Evolutionary conservation across 2,113 vertebrate genomes (phyloP).

Genomic region (Peromyscus maniculatus): DNA sequence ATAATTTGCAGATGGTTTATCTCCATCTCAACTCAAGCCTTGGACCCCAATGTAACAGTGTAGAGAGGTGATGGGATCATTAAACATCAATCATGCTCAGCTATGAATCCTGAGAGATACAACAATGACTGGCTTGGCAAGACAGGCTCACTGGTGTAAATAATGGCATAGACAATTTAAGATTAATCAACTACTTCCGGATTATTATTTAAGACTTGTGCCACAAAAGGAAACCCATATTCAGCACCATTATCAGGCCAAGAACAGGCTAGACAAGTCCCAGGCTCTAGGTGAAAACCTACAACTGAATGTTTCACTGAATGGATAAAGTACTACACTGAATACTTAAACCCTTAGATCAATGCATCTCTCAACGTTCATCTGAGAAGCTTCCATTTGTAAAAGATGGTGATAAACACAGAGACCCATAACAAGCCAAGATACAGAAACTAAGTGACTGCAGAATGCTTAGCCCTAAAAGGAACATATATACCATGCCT

Average conservation of each 20-base stretch:
- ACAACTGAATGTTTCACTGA: neutral
- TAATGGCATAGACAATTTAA: neutral
- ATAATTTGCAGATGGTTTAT: neutral
- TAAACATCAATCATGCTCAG: neutral
- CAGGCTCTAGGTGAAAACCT: neutral
- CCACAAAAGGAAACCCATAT: neutral
- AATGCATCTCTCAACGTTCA: neutral
- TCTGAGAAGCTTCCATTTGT: neutral
- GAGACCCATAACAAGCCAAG: neutral
- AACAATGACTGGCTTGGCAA: neutral
- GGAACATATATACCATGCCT: neutral
- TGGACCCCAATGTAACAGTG: neutral
- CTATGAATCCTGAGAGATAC: neutral
- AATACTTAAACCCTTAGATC: neutral
- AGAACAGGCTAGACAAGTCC: neutral
- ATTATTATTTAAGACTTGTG: neutral
- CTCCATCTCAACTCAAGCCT: neutral
- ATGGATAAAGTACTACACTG: neutral
- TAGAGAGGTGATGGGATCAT: neutral
- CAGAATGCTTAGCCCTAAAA: neutral
- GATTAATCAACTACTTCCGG: no score
- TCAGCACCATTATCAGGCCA: neutral
- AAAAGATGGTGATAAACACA: neutral
- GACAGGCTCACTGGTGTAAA: neutral
- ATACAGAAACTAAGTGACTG: neutral